Evolutionary conservation across 2,888 invertebrate genomes (phyloP).

Genomic region (Microctonus aethiopoides): DNA sequence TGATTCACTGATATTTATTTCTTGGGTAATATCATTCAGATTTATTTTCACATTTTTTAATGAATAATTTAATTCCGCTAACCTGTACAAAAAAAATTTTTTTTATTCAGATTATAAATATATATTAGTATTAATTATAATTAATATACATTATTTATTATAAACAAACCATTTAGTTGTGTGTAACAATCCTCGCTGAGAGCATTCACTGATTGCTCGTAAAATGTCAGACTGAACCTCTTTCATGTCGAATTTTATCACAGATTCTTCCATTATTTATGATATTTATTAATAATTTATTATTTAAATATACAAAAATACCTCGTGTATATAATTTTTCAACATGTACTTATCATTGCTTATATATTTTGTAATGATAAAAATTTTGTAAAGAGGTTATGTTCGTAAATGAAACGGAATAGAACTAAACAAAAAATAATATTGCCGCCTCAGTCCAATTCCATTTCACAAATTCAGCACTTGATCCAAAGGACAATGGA

Average conservation of each 20-base stretch:
- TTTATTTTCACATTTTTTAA: conserved; percentile 75
- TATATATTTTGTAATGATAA: too few species aligned
- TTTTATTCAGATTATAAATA: neutral
- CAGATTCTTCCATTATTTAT: conserved; percentile 59
- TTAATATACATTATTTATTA: neutral
- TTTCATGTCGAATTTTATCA: conserved; percentile 69
- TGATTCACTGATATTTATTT: conserved; percentile 67
- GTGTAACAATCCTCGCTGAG: conserved; percentile 81
- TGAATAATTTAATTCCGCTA: conserved; percentile 85
- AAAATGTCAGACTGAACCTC: conserved; percentile 76
- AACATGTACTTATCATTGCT: too few species aligned
- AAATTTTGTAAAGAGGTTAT: too few species aligned
- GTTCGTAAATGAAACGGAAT: too few species aligned
- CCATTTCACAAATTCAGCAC: too few species aligned
- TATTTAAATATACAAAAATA: neutral
- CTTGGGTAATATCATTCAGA: conserved; percentile 68
- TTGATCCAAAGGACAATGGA: too few species aligned
- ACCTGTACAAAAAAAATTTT: conserved; percentile 62
- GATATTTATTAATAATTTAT: neutral
- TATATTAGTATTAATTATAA: neutral
- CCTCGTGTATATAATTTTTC: too few species aligned
- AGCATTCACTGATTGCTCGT: conserved; percentile 78
- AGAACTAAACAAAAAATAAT: too few species aligned
- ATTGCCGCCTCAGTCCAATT: too few species aligned
- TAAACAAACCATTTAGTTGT: conserved; percentile 81